Base-by-base conservation (phyloP, 2,113 vertebrate genomes). In the Paracanthobrama guichenoti region DNA sequence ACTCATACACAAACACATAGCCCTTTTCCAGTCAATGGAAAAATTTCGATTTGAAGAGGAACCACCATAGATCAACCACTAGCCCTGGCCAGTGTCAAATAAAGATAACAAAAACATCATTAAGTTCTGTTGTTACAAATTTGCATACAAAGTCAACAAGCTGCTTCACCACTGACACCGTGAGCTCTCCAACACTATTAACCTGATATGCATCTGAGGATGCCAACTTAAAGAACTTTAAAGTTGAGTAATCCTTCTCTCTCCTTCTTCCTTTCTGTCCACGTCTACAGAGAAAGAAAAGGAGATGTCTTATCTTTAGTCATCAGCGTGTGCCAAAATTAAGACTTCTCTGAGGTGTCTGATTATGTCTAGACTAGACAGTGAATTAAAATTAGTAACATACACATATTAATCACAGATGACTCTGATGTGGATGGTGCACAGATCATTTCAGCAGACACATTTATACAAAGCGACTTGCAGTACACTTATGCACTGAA, bases 321-420 rank as follows among this genome's bases (percentile, higher is more conserved):
- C 59, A 80, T 80, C 78, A 31, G 78, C 24, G 2, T 80, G 42
- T 26, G 78, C 59, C 78, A 48, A 66, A 79, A 77, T 22, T 5
- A 79, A 62, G 28, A 18, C 53, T 67, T 48, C 48, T 67, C 18
- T 69, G 55, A 69, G 60, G 12, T 82, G 35, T 91, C 31, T 86
- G 90, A 91, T 92, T 90, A 85, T 88, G 86, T 88, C 87, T 85
- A 82, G 75, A 84, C 72, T 79, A 12, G 44, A 62, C 82, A 71
- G 46, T 83, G 66, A 89, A 84, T 81, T 83, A 78, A 85, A 86
- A 85, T 85, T 59, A 86, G 69, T 62, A 55, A 72, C 64, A 55
- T 46, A 84, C 31, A 87, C 78, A 84, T 22, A 74, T 59, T 71
- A 71, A 78, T 75, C 80, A 83, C 53, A 77, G 62, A 76, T 82